Percentiles rank a stretch among this genome's conserved stretches.
phyloP scores from a whole-genome alignment of 2,888 invertebrate genomes.

The Heliconius aoede region DNA sequence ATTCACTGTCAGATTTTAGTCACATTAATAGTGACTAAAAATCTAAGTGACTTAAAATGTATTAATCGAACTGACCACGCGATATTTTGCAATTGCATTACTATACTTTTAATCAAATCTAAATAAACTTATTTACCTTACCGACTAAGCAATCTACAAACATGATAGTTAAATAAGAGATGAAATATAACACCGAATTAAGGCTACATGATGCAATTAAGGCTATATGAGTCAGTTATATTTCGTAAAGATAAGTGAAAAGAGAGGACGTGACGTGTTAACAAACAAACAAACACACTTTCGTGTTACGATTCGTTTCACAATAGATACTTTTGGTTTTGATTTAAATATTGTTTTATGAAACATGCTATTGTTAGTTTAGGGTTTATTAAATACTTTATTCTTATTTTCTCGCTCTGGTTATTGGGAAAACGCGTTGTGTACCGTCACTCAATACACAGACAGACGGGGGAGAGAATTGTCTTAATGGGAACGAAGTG shows the following conservation, averaged over 20 bases:
- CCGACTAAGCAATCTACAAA: neutral
- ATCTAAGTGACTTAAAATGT: too few species aligned
- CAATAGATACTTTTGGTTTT: neutral
- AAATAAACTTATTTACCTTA: neutral
- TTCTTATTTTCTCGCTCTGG: too few species aligned
- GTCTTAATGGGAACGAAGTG: too few species aligned
- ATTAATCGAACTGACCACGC: too few species aligned
- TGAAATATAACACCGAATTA: conserved; percentile 11
- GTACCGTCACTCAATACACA: too few species aligned
- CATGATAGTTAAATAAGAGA: conserved; percentile 6
- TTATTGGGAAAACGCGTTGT: too few species aligned
- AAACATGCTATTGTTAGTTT: neutral
- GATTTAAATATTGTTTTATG: neutral
- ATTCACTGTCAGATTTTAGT: too few species aligned
- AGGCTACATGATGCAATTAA: conserved; percentile 24
- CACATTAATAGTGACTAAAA: too few species aligned
- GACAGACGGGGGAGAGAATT: too few species aligned
- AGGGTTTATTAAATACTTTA: neutral
- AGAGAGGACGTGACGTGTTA: conserved; percentile 26
- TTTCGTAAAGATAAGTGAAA: conserved; percentile 31
- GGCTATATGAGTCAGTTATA: conserved; percentile 25
- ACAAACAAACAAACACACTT: conserved; percentile 9
- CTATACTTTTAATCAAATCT: neutral
- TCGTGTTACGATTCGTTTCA: conserved; percentile 3
- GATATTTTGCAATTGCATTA: too few species aligned